Percentiles rank a stretch among this genome's conserved stretches.
Conservation (phyloP, 2,797 vertebrate species). For the Sebastes dallii region DNA sequence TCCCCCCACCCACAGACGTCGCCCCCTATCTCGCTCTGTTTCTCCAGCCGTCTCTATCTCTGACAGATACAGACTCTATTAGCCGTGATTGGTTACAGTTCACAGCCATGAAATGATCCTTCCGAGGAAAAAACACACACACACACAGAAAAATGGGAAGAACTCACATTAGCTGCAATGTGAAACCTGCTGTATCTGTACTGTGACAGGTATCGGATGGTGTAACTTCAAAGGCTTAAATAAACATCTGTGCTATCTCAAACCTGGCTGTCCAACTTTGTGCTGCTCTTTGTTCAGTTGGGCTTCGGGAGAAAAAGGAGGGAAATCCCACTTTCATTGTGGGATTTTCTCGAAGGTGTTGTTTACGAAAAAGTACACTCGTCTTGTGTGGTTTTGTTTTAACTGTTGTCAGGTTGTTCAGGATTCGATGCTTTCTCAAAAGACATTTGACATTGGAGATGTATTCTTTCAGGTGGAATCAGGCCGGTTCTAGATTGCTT, state of each 20-base stretch:
- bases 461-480: conserved; percentile 3
- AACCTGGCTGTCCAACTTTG: background rate
- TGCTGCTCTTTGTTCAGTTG: conserved; percentile 4
- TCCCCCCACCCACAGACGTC: background rate
- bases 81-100: conserved; percentile 73
- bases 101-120: conserved; percentile 70
- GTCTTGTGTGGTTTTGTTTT: conserved; percentile 29
- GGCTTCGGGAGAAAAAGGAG: background rate
- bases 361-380: background rate
- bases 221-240: conserved; percentile 10
- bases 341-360: conserved; percentile 8
- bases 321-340: background rate
- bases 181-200: conserved; percentile 20
- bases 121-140: background rate
- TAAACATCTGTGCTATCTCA: conserved; percentile 24
- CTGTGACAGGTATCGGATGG: conserved; percentile 27
- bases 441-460: background rate
- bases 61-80: conserved; percentile 70
- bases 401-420: conserved; percentile 20
- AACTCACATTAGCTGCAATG: conserved; percentile 16
- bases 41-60: conserved; percentile 34
- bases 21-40: conserved; percentile 12
- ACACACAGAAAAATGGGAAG: conserved; percentile 7
- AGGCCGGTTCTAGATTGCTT: no score
- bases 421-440: background rate